phyloP scores from a whole-genome alignment of 2,888 invertebrate species.

The Heliconius aoede region DNA sequence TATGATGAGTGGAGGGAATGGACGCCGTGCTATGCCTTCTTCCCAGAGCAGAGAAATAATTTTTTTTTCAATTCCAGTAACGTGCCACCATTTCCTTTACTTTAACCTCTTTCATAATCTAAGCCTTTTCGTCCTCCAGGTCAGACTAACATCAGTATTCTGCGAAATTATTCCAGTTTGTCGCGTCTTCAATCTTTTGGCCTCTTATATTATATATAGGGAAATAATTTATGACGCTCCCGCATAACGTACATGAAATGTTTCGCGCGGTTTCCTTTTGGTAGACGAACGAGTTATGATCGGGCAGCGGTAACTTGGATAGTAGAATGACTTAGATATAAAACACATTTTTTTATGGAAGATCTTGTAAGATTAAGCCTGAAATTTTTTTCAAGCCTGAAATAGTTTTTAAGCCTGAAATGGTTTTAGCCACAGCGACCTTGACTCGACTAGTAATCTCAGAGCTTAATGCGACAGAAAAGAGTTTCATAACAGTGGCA shows the following conservation, averaged over 20 bases:
- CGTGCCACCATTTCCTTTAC: background rate
- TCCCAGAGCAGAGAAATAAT: too few relatives aligned
- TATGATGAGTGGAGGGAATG: too few relatives aligned
- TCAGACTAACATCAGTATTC: slow-evolving; percentile 25
- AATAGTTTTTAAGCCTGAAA: too few relatives aligned
- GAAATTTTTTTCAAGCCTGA: too few relatives aligned
- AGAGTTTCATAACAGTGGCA: too few relatives aligned
- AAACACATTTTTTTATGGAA: too few relatives aligned
- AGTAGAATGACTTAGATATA: background rate
- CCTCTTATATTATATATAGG: slow-evolving; percentile 57
- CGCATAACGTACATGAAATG: slow-evolving; percentile 54
- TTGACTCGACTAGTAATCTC: too few relatives aligned
- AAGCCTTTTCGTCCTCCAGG: slow-evolving; percentile 31
- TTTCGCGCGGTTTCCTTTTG: slow-evolving; percentile 54
- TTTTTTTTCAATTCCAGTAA: background rate
- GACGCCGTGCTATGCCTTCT: too few relatives aligned
- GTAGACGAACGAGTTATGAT: slow-evolving; percentile 15
- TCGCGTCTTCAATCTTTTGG: slow-evolving; percentile 49
- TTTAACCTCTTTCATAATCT: background rate
- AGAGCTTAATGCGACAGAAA: too few relatives aligned
- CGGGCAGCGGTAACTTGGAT: background rate
- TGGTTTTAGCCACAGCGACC: too few relatives aligned
- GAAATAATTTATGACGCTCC: slow-evolving; percentile 66
- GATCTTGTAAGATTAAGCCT: too few relatives aligned
- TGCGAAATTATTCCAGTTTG: slow-evolving; percentile 63